These are phyloP conservation scores for Brevimyrus niger DNA, from an alignment of 2,113 vertebrate genomes.

Conservation along the genomic window DNA sequence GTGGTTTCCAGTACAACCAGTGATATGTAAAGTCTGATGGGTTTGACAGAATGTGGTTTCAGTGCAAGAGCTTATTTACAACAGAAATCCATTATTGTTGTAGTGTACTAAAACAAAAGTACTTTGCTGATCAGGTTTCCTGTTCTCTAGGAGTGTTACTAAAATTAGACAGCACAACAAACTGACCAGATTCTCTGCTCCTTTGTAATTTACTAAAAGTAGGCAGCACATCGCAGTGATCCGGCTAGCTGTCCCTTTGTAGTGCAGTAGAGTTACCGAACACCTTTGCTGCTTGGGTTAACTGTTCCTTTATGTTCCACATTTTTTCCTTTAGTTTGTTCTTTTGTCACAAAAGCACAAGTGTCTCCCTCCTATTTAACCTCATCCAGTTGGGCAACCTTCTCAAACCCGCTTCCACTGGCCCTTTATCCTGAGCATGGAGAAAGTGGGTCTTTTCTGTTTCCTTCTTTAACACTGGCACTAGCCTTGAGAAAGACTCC, in stretches of 20 bases:
- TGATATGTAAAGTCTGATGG: not conserved
- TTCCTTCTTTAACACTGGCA: conserved; percentile 16
- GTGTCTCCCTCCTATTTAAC: conserved; percentile 20
- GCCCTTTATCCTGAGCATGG: not conserved
- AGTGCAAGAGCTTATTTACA: not conserved
- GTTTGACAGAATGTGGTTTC: not conserved
- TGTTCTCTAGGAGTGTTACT: not conserved
- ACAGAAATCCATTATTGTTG: not conserved
- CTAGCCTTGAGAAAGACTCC: conserved; percentile 31
- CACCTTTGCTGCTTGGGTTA: conserved; percentile 11
- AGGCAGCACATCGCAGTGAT: not conserved
- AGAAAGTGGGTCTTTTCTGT: not conserved
- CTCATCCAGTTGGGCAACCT: conserved; percentile 11
- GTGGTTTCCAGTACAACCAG: not conserved
- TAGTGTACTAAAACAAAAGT: not conserved
- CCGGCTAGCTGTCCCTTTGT: not conserved
- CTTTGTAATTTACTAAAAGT: not conserved
- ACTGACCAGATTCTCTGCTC: not conserved
- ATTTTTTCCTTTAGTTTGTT: not conserved
- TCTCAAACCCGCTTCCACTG: not conserved
- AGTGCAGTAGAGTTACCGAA: not conserved
- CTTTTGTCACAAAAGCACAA: conserved; percentile 11
- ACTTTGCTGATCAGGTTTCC: not conserved
- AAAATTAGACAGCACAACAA: not conserved
- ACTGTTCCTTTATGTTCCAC: not conserved